These are phyloP conservation scores for Uropsilus gracilis DNA, from an alignment of 2,113 vertebrate genomes.

Conservation along the genomic window DNA sequence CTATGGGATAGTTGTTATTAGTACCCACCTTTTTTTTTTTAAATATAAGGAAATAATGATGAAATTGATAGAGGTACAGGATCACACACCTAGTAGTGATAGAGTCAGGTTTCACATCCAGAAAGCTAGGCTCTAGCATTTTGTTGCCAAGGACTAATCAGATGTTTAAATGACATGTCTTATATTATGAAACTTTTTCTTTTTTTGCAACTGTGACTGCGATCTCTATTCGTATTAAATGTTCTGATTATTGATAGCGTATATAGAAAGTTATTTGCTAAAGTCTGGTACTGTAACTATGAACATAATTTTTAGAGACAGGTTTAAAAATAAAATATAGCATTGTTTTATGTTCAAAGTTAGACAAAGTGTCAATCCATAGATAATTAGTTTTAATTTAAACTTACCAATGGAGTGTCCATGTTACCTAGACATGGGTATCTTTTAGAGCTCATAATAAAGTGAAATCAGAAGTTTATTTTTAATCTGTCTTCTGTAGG, in stretches of 20 bases:
- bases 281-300: neutral
- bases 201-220: neutral
- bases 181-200: neutral
- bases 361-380: neutral
- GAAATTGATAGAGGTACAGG: neutral
- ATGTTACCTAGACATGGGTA: neutral
- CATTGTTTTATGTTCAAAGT: neutral
- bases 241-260: neutral
- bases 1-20: neutral
- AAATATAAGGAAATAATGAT: neutral
- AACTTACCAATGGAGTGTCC: neutral
- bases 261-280: neutral
- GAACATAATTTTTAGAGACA: neutral
- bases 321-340: neutral
- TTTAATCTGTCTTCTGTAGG: neutral
- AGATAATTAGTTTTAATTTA: neutral
- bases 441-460: neutral
- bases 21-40: neutral
- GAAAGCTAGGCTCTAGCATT: neutral
- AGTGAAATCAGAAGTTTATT: neutral
- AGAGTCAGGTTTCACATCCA: neutral
- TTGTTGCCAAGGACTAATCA: neutral
- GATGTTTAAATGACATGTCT: neutral
- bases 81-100: neutral
- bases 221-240: neutral